A percentile compares a stretch with the other conserved stretches of the same genome.
phyloP scores from a whole-genome alignment of 2,797 vertebrate species.

The Sciurus carolinensis region DNA sequence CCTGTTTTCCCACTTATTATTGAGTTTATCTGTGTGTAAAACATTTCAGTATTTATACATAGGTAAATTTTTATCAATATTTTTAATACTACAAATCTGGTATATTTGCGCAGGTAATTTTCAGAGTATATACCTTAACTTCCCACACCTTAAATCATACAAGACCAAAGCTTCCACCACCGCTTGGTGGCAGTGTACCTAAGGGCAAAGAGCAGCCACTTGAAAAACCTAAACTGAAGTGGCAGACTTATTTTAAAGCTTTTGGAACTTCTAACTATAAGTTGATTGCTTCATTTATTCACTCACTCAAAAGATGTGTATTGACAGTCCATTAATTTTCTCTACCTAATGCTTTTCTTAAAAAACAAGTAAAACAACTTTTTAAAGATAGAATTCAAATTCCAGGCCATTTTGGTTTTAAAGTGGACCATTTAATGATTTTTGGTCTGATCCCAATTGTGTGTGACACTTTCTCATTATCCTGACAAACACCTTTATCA shows the following conservation, averaged over 20 bases:
- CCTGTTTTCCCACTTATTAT: neutral
- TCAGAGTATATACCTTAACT: neutral
- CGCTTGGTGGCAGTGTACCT: neutral
- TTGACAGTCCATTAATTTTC: neutral
- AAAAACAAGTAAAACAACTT: neutral
- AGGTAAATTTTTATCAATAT: neutral
- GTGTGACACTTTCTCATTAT: neutral
- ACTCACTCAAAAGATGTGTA: neutral
- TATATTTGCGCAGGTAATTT: neutral
- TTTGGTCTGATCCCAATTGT: neutral
- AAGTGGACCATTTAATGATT: neutral
- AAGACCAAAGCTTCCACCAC: neutral
- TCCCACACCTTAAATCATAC: neutral
- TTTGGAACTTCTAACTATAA: neutral
- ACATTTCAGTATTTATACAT: neutral
- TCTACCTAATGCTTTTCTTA: neutral
- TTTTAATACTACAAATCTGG: neutral
- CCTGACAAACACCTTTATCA: neutral
- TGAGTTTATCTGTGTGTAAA: neutral
- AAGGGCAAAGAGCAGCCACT: neutral
- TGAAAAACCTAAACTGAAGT: neutral
- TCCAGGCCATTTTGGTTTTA: neutral
- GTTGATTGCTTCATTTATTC: neutral
- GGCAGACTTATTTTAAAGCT: neutral
- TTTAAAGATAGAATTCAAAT: neutral